These are phyloP conservation scores for Alosa sapidissima DNA, from an alignment of 2,797 vertebrate genomes.

Conservation along the genomic window DNA sequence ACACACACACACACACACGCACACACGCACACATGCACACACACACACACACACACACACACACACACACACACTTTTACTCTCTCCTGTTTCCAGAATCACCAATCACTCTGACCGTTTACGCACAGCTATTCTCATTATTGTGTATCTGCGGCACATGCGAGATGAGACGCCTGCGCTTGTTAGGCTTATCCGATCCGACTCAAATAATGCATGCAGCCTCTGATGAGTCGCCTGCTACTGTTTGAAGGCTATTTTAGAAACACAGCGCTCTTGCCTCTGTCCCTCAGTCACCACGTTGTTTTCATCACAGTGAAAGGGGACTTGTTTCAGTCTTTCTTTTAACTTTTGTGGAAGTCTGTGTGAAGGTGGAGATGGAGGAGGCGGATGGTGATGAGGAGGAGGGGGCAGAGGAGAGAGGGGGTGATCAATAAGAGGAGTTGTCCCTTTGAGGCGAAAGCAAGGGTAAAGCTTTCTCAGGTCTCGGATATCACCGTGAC, in stretches of 20 bases:
- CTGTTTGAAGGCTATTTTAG: constrained; percentile 4
- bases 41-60: not conserved
- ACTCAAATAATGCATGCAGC: not conserved
- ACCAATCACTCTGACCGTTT: not conserved
- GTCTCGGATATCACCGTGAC: not conserved
- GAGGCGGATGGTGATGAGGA: not conserved
- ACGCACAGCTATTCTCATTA: not conserved
- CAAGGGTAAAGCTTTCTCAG: not conserved
- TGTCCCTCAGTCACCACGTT: not conserved
- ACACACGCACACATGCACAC: not conserved
- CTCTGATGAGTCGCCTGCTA: not conserved
- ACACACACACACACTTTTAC: not conserved
- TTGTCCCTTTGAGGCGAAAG: not conserved
- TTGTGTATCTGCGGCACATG: not conserved
- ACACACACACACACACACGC: not conserved
- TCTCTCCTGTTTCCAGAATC: not conserved
- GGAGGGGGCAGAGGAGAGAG: not conserved
- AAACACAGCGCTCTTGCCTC: not conserved
- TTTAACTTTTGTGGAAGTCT: not conserved
- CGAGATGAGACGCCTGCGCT: not conserved
- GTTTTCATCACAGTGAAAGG: constrained; percentile 2
- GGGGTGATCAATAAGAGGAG: not conserved
- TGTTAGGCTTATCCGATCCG: not conserved
- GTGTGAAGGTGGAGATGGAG: not conserved
- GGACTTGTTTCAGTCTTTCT: not conserved